Evolutionary conservation across 2,797 vertebrate species (phyloP), one percentile per base, ranked within the genome.

Genomic region (Scleropages formosus): DNA sequence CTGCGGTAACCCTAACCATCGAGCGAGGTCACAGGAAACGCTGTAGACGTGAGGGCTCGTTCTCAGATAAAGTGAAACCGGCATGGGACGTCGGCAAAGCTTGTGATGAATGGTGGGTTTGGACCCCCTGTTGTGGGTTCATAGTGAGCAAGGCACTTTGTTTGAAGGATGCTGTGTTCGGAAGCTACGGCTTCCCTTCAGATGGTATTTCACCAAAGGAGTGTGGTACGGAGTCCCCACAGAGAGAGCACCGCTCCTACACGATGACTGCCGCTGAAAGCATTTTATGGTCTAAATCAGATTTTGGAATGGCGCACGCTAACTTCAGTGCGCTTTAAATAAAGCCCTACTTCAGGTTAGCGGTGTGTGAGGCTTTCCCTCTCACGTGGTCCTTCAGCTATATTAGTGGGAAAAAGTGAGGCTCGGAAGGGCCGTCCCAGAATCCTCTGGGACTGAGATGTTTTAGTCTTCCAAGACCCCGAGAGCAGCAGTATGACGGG

Each of bases 401-500:
- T 56, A 68, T 69, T 75, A 81, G 73, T 86, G 75, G 51, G 75
- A 79, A 83, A 75, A 81, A 82, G 80, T 82, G 79, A 83, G 78
- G 58, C 78, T 87, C 67, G 15, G 24, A n/a, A 31, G 16, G n/a
- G 58, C 24, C 51, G 79, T 83, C 78, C 81, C n/a, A 67, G 77
- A 78, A 80, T 86, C 84, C 82, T 65, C 76, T 77, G 84, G 81
- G 88, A 87, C 83, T 84, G 65, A 13, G 10, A 44, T 80, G 74
- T 80, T 79, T 78, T 86, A 88, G n/a, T n/a, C 88, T 86, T 89
- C 83, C 87, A 84, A 88, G 85, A 83, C 84, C 81, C n/a, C 31
- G 18, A 12, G 53, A 10, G 53, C 53, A 56, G 18, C 53, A 56
- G 9, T 12, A 53, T 12, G 53, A 12, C 1, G 12, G 18, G 18